phyloP scores from a whole-genome alignment of 2,888 invertebrate genomes.

The Andrena trimmerana region DNA sequence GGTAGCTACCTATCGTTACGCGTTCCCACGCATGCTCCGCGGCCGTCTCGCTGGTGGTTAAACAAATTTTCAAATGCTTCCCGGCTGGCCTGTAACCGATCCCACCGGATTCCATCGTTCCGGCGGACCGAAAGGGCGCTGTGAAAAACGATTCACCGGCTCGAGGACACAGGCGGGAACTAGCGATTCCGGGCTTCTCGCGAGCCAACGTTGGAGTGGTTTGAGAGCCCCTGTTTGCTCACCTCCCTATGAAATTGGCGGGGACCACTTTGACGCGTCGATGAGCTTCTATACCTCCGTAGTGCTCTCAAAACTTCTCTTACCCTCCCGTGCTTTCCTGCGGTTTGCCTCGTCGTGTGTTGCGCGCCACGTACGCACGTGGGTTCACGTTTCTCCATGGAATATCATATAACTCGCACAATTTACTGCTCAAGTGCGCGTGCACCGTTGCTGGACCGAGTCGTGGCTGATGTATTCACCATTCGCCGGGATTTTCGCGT shows the following conservation, averaged over 20 bases:
- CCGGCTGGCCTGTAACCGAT: too few species aligned
- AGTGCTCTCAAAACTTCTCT: conserved; percentile 75
- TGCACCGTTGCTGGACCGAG: conserved; percentile 26
- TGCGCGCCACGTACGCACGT: conserved; percentile 6
- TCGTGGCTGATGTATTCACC: conserved; percentile 45
- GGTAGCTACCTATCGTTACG: conserved; percentile 1
- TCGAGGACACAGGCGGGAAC: neutral
- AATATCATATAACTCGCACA: conserved; percentile 62
- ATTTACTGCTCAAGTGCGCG: conserved; percentile 59
- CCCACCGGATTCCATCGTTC: neutral
- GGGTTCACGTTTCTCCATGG: conserved; percentile 34
- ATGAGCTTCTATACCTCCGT: conserved; percentile 73
- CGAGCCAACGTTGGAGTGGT: conserved; percentile 25
- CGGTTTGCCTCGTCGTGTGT: conserved; percentile 8
- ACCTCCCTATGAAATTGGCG: conserved; percentile 80
- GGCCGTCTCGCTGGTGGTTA: neutral
- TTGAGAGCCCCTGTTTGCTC: conserved; percentile 77
- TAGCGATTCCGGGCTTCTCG: neutral
- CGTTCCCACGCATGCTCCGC: neutral
- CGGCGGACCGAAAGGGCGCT: neutral
- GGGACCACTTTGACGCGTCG: conserved; percentile 80
- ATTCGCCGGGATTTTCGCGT: conserved; percentile 49
- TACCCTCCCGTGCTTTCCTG: conserved; percentile 53
- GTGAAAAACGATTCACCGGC: neutral
- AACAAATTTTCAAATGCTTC: neutral